Evolutionary conservation across 2,797 vertebrate species (phyloP), one percentile per base, ranked within the genome.

Genomic region (Rhodeus uyekii): DNA sequence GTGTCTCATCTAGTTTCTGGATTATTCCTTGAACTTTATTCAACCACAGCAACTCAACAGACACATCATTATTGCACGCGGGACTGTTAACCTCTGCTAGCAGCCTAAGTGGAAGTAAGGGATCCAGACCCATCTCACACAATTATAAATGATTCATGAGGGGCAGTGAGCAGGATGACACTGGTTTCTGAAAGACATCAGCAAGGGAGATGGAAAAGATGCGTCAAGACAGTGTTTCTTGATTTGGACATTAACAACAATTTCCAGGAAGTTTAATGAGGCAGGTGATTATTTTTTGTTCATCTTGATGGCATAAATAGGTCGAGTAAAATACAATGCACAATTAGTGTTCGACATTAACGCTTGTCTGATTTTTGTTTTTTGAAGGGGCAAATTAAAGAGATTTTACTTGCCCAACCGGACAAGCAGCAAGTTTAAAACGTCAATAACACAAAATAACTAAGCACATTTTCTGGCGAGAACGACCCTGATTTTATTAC

Each of bases 101-200:
- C 65, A 24, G 72, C 36, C 14, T 71, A 80, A 86, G 58, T 82
- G 71, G 55, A 71, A 24, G 42, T 22, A n/a, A n/a, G 38, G 39
- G 46, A 29, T 74, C 46, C 39, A 42, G 67, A 24, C 55, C 58
- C 63, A 53, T 29, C n/a, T 53, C 27, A 42, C 77, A 29, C 34
- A 29, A 39, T 71, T 58, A 75, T 78, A 53, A 72, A 86, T 82
- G 29, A 84, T 86, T 84, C 68, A 78, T 78, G 44, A 83, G 53
- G 5, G 39, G 8, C 50, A 29, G 42, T 48, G 73, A 83, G 55
- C 39, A 75, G 50, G 32, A 69, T 55, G 44, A 60, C 14, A 10
- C 14, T 50, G 53, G 53, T 58, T 82, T 82, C 36, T 68, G 27
- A 76, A 78, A 53, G 44, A 80, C 38, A 68, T 42, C 63, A 83